Evolutionary conservation across 2,797 vertebrate species (phyloP).

Genomic region (Ispidina lecontei): DNA sequence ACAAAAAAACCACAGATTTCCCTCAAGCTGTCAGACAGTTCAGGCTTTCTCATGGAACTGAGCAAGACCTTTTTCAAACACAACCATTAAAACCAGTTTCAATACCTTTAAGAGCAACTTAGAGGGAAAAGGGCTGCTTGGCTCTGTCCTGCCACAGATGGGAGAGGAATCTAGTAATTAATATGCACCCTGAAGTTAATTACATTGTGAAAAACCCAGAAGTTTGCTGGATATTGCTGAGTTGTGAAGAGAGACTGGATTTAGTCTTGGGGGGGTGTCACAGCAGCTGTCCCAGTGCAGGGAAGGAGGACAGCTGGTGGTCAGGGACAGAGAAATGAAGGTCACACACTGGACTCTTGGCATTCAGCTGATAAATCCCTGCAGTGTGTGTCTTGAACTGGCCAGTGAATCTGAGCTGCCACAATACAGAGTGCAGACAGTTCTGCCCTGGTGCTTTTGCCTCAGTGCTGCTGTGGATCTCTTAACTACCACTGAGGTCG

Average conservation of each 20-base stretch:
- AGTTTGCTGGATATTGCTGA: neutral
- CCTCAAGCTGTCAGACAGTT: neutral
- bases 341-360: neutral
- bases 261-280: neutral
- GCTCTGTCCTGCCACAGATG: neutral
- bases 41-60: neutral
- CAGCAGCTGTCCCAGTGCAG: accelerated
- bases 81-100: neutral
- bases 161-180: accelerated
- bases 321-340: neutral
- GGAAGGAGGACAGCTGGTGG: neutral
- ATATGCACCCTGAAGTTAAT: neutral
- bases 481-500: neutral
- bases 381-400: accelerated
- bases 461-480: neutral
- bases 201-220: neutral
- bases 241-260: neutral
- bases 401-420: neutral
- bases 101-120: neutral
- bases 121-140: neutral
- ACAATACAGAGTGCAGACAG: no score
- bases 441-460: neutral
- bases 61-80: neutral
- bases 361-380: neutral
- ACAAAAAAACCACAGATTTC: neutral